Evolutionary conservation across 2,888 invertebrate genomes (phyloP), one percentile per base, ranked within the genome.

Genomic region (Dexiosoma caninum): DNA sequence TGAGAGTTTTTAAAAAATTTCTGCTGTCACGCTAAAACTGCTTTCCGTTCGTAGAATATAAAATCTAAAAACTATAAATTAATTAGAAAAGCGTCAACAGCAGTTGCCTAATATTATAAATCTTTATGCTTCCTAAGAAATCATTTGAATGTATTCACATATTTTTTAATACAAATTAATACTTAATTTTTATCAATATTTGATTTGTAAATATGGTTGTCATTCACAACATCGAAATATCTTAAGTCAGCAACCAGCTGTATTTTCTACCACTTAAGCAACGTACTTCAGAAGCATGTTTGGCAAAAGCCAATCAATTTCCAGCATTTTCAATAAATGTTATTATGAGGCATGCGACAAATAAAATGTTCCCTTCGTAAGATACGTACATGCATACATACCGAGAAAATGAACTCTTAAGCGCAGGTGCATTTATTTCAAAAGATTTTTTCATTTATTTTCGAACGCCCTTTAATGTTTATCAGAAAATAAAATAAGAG

Each of bases 221-320:
- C 27, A 21, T 35, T 40, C 44, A 19, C 57, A 70, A 32, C 23
- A 57, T 40, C 55, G 57, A 57, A 49, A 64, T 62, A 77, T 69
- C 14, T 51, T 7, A 16, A 30, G 46, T 30, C n/a, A 35, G 12
- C 37, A 55, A 19, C 37, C 69, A 77, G 69, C 76, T 77, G 76
- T 70, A 21, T 57, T 62, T 76, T 37, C 53, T 23, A 53, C 53
- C 66, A 67, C 66, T 67, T 67, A n/a, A 53, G 42, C 30, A 62
- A 37, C 30, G 51, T 59, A 32, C 78, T 71, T 66, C 71, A 78
- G 78, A 51, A 71, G 78, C 78, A 71, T 49, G 70, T 71, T 71
- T 40, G 59, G 42, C 78, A 59, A 66, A 60, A 66, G 71, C 64
- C 77, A 78, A 78, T 59, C 57, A 71, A 32, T 71, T 51, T 37